Evolutionary conservation across 2,113 vertebrate genomes (phyloP), one percentile per base, ranked within the genome.

Genomic region (Dendropsophus ebraccatus): DNA sequence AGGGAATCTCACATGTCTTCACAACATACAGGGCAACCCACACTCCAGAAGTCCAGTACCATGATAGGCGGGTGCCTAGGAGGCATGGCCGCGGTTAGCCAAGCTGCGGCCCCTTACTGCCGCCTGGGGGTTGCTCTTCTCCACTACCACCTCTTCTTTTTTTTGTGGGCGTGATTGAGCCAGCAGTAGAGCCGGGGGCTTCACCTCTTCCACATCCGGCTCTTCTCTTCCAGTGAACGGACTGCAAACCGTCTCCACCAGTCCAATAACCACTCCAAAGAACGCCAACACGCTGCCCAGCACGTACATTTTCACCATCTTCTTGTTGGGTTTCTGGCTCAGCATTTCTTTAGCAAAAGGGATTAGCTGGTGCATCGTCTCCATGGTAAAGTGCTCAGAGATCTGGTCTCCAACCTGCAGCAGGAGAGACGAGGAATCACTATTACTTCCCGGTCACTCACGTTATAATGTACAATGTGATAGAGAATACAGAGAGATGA

Each of bases 321-420:
- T 90, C 77, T 94, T 89, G 87, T 85, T 92, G 87, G 95, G 92
- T 90, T 90, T 94, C 93, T 96, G 95, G 70, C 92, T 91, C 79
- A 97, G 88, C 92, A 98, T 91, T 85, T 97, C 96, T 52, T 90
- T 96, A 62, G 94, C 95, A 11, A 99, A 97, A 7, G 96, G 96
- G 75, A 98, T 92, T 88, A 98, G 90, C 91, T 98, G 96, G 0
- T 93, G 93, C 72, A 96, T 88, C 12, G 90, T 92, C 45, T 96
- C 95, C 97, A 98, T 99, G 1, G 0, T 0, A n/a, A 9, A 41
- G 41, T 41, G 8, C 23, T 5, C 16, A 62, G 52, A n/a, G 0
- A 56, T 5, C 45, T 79, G 0, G 54, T 74, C 58, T 25, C n/a
- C 35, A 10, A 5, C 76, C 89, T 91, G 0, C 1, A 0, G 9